Evolutionary conservation across 2,797 vertebrate species (phyloP).

Genomic region (Hipposideros larvatus): DNA sequence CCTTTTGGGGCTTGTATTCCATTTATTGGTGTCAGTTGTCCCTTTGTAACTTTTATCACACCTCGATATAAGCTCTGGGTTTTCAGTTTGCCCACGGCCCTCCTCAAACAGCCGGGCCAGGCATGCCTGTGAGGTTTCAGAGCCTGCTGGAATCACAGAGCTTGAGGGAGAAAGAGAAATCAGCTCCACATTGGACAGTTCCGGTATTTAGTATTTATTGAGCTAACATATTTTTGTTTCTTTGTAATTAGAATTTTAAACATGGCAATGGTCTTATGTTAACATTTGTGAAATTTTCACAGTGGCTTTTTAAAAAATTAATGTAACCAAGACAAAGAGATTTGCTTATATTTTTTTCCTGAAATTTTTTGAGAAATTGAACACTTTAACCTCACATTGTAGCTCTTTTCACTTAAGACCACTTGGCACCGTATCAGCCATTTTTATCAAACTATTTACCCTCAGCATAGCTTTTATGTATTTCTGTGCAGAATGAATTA

Average conservation of each 20-base stretch:
- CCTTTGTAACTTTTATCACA: conserved; percentile 4
- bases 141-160: neutral
- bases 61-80: neutral
- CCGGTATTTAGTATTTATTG: neutral
- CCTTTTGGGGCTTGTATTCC: neutral
- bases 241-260: conserved; percentile 60
- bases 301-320: conserved; percentile 13
- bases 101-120: neutral
- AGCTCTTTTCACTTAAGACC: neutral
- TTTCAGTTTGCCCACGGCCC: neutral
- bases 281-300: conserved; percentile 22
- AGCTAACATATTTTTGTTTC: neutral
- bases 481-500: conserved; percentile 16
- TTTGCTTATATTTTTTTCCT: neutral
- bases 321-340: neutral
- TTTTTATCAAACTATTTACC: conserved; percentile 13
- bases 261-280: neutral
- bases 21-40: neutral
- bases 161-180: conserved; percentile 26
- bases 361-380: conserved; percentile 47
- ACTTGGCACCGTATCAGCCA: neutral
- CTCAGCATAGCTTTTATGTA: neutral
- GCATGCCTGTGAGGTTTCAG: neutral
- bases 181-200: neutral
- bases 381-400: neutral